Conservation (phyloP, 2,797 vertebrate genomes). For the Synaphobranchus kaupii region DNA sequence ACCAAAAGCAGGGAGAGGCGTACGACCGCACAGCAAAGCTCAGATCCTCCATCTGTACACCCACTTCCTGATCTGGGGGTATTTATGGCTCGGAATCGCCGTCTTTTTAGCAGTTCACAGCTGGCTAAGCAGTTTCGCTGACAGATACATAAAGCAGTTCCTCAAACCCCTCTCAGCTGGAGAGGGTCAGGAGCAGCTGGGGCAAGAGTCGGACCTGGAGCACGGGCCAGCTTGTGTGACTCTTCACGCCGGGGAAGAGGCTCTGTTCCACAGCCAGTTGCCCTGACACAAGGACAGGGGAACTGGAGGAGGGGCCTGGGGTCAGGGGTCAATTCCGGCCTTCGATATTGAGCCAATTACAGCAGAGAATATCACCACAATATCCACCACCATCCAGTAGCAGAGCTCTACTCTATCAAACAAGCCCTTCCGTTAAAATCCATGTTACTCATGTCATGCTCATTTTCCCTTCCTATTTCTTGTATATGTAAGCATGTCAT, state of each 20-base stretch:
- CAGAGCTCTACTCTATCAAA: neutral
- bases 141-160: conserved; percentile 34
- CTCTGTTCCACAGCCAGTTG: neutral
- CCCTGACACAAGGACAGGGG: neutral
- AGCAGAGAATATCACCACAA: neutral
- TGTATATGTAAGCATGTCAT: neutral
- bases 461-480: neutral
- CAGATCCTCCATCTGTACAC: conserved; percentile 14
- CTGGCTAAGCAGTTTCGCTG: conserved; percentile 45
- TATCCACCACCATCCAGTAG: neutral
- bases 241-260: neutral
- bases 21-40: conserved; percentile 11
- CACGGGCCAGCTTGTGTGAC: neutral
- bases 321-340: neutral
- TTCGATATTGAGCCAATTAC: neutral
- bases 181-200: conserved; percentile 13
- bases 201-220: neutral
- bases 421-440: neutral
- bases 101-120: conserved; percentile 34
- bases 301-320: neutral
- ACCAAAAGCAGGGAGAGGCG: no score
- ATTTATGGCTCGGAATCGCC: conserved; percentile 23
- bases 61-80: conserved; percentile 38
- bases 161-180: conserved; percentile 35
- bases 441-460: neutral